phyloP scores from a whole-genome alignment of 2,113 vertebrate species.

The Cololabis saira region DNA sequence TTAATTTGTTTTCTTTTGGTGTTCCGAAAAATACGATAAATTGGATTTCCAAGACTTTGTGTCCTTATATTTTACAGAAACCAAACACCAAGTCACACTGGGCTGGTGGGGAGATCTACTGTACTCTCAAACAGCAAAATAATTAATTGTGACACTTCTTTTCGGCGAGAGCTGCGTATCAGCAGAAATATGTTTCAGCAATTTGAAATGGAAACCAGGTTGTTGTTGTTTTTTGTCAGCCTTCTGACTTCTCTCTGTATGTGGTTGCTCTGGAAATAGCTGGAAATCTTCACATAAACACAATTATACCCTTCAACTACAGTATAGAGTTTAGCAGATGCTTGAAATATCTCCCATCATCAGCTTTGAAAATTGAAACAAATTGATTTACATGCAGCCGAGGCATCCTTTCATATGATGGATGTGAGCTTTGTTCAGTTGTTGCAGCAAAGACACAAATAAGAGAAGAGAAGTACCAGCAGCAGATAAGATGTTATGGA shows the following conservation, averaged over 20 bases:
- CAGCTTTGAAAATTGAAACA: slow-evolving; percentile 6
- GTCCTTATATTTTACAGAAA: not conserved
- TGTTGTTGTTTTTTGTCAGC: slow-evolving; percentile 11
- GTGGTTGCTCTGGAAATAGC: slow-evolving; percentile 27
- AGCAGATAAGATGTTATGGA: slow-evolving; percentile 1
- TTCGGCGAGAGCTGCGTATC: not conserved
- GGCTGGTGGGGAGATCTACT: too few species aligned
- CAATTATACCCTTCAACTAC: slow-evolving; percentile 1
- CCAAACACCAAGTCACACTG: not conserved
- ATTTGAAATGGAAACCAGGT: not conserved
- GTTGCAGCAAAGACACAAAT: not conserved
- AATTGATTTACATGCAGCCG: slow-evolving; percentile 29
- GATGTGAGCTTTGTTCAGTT: slow-evolving; percentile 11
- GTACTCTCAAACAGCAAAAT: too few species aligned
- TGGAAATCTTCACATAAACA: not conserved
- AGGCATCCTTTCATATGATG: slow-evolving; percentile 11
- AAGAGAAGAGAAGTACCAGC: not conserved
- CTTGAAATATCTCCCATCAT: slow-evolving; percentile 1
- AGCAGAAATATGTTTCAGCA: not conserved
- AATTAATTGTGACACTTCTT: not conserved
- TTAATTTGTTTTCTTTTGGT: not conserved
- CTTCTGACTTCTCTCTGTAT: slow-evolving; percentile 5
- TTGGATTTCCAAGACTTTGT: not conserved
- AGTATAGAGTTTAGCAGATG: not conserved
- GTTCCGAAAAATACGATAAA: not conserved